A percentile compares a stretch with the other conserved stretches of the same genome.
Evolutionary conservation across 2,797 vertebrate species (phyloP).

Genomic region (Potorous gilbertii): DNA sequence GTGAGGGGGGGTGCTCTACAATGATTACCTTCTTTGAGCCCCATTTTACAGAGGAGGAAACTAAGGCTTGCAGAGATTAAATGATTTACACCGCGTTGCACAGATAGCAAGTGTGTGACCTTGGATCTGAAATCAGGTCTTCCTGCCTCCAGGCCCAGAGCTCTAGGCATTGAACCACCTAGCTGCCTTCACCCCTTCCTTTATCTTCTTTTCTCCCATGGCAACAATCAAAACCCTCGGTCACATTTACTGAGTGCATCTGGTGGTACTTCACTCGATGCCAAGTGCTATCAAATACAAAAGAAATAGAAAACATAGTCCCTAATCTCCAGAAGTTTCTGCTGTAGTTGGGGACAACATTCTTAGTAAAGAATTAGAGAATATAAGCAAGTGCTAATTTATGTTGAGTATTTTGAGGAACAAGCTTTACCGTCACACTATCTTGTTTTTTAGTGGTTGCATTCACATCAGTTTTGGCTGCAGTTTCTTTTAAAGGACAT

Average conservation of each 20-base stretch:
- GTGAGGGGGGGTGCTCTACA: too few species aligned
- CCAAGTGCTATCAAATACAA: background rate
- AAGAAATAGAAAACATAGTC: background rate
- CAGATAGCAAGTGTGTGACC: background rate
- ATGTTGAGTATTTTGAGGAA: background rate
- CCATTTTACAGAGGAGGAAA: background rate
- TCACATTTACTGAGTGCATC: background rate
- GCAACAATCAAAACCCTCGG: background rate
- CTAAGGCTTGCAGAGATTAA: background rate
- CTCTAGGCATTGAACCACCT: background rate
- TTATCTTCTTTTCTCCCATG: background rate
- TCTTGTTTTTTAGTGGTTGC: background rate
- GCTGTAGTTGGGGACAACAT: background rate
- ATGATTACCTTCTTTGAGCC: background rate
- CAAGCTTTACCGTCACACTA: background rate
- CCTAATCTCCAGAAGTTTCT: background rate
- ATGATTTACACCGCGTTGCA: background rate
- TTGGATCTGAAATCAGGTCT: background rate
- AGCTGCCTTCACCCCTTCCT: background rate
- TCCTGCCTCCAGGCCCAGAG: background rate
- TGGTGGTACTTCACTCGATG: background rate
- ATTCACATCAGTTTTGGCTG: background rate
- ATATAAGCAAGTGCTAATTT: background rate
- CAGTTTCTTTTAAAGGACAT: background rate
- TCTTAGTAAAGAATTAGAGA: background rate